Percentiles rank a stretch among this genome's conserved stretches.
These are phyloP conservation scores for Hypselothyrea guttata DNA, from an alignment of 2,888 invertebrate genomes.

Conservation along the genomic window DNA sequence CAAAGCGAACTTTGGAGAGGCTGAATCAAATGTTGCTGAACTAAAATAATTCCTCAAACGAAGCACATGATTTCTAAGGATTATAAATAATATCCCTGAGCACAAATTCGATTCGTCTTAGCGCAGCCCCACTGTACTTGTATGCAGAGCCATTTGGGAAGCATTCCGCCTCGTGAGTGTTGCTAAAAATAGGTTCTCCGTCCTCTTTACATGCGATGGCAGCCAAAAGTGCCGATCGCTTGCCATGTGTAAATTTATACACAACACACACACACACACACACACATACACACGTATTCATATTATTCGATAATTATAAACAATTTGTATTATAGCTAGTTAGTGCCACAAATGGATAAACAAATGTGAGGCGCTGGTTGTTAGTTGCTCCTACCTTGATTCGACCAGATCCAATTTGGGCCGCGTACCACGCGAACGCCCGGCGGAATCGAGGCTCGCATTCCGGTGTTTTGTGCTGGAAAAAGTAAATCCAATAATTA, in stretches of 20 bases:
- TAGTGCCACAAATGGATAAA: conserved; percentile 57
- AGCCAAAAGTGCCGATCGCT: conserved; percentile 45
- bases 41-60: too few species aligned
- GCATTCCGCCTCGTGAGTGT: conserved; percentile 60
- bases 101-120: too few species aligned
- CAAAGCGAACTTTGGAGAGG: too few species aligned
- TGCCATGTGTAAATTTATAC: conserved; percentile 20
- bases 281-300: neutral
- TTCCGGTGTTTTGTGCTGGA: conserved; percentile 47
- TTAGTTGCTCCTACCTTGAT: conserved; percentile 85
- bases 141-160: conserved; percentile 53
- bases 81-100: too few species aligned
- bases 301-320: conserved; percentile 43
- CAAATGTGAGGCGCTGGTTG: too few species aligned
- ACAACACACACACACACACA: conserved; percentile 4
- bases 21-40: too few species aligned
- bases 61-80: too few species aligned
- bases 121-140: neutral
- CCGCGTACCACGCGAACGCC: conserved; percentile 91
- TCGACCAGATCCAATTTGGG: conserved; percentile 91
- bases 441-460: conserved; percentile 84
- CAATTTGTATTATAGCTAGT: conserved; percentile 51
- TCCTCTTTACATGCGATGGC: conserved; percentile 64
- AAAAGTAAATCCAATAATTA: too few species aligned
- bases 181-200: conserved; percentile 61